Conservation (phyloP, 1,140 invertebrate genomes). For the Ridgeia piscesae region DNA sequence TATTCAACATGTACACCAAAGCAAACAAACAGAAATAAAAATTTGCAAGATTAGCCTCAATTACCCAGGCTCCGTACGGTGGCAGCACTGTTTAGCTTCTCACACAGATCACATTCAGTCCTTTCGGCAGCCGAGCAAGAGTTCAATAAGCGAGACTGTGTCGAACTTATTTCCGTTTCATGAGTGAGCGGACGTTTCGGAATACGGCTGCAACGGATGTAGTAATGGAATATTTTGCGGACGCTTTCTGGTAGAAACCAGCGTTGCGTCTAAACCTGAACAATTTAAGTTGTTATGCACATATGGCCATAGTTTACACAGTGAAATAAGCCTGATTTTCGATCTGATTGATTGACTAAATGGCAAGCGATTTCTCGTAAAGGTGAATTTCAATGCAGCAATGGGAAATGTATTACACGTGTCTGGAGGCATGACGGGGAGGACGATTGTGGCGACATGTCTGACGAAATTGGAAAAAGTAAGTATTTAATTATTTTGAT, state of each 20-base stretch:
- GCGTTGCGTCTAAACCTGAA: not conserved
- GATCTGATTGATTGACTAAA: not conserved
- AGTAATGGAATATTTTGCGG: no score
- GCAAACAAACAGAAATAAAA: no score
- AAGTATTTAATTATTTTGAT: not conserved
- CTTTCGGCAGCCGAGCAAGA: no score
- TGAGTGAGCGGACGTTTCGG: no score
- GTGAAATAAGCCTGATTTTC: not conserved
- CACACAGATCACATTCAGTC: no score
- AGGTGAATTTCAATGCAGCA: constrained; percentile 54
- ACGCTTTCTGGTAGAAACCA: not conserved
- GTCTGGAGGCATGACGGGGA: constrained; percentile 51
- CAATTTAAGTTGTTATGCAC: not conserved
- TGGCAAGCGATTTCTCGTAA: not conserved
- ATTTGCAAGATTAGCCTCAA: no score
- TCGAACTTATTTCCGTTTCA: no score
- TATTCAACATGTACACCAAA: no score
- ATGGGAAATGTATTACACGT: constrained; percentile 47
- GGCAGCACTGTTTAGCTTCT: no score
- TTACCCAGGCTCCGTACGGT: no score
- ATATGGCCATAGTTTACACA: not conserved
- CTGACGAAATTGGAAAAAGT: not conserved
- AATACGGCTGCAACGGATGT: no score
- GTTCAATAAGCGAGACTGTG: no score
- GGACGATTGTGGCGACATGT: constrained; percentile 14